phyloP scores from a whole-genome alignment of 2,113 vertebrate genomes.

The Galeopterus variegatus region DNA sequence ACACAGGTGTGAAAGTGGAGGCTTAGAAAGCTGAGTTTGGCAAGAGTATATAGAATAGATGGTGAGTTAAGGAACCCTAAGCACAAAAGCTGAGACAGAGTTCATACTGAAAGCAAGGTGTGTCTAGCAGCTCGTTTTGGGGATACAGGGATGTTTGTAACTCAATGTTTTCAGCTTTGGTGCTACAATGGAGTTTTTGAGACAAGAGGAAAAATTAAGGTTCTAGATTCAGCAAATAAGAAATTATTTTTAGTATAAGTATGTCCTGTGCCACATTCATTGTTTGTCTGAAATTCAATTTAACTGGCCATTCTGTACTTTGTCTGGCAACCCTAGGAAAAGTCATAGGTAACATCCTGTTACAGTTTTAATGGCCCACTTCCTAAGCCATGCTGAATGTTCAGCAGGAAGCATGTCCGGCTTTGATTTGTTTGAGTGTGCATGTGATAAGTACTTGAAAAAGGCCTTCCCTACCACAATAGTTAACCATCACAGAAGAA shows the following conservation, averaged over 20 bases:
- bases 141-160: neutral
- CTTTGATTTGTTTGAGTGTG: neutral
- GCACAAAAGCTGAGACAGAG: neutral
- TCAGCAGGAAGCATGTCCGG: neutral
- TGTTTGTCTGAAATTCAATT: neutral
- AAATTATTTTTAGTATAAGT: neutral
- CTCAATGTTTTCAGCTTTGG: neutral
- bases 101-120: neutral
- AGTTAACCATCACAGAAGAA: neutral
- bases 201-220: neutral
- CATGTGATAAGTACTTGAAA: neutral
- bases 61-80: neutral
- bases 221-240: slow-evolving; percentile 17
- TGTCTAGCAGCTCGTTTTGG: neutral
- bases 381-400: neutral
- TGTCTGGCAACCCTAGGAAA: neutral
- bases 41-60: neutral
- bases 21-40: neutral
- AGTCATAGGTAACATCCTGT: neutral
- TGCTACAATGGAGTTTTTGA: neutral
- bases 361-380: neutral
- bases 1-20: neutral
- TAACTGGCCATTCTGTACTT: neutral
- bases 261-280: neutral
- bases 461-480: neutral